Conservation (phyloP, 2,113 vertebrate species). For the Chloebia gouldiae region DNA sequence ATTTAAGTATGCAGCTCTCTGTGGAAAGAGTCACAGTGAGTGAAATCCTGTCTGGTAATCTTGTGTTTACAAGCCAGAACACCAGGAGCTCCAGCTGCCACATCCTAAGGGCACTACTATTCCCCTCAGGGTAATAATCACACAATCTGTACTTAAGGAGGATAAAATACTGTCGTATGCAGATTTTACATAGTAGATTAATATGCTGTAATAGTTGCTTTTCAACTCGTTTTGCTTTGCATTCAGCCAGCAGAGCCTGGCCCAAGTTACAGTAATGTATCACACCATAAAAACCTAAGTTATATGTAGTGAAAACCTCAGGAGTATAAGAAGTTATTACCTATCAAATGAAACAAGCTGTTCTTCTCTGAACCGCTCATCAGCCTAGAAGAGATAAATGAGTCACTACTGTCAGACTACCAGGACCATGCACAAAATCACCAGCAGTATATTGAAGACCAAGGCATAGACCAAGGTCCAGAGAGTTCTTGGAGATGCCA, state of each 20-base stretch:
- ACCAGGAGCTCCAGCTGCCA: not conserved
- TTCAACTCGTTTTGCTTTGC: not conserved
- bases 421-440: not conserved
- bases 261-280: not conserved
- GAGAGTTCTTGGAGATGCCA: not conserved
- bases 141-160: not conserved
- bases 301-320: not conserved
- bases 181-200: not conserved
- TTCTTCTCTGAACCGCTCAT: conserved; percentile 86
- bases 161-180: not conserved
- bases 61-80: not conserved
- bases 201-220: not conserved
- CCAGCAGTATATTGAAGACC: not conserved
- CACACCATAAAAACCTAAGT: not conserved
- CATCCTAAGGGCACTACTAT: not conserved
- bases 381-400: conserved; percentile 73
- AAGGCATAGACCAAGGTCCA: not conserved
- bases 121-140: not conserved
- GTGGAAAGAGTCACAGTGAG: not conserved
- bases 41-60: not conserved
- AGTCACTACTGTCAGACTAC: not conserved
- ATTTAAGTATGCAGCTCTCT: not conserved
- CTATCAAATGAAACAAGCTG: conserved; percentile 94
- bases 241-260: not conserved
- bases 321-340: conserved; percentile 68